These are phyloP conservation scores for Mylabris phalerata DNA, from an alignment of 1,140 invertebrate genomes.

Conservation along the genomic window DNA sequence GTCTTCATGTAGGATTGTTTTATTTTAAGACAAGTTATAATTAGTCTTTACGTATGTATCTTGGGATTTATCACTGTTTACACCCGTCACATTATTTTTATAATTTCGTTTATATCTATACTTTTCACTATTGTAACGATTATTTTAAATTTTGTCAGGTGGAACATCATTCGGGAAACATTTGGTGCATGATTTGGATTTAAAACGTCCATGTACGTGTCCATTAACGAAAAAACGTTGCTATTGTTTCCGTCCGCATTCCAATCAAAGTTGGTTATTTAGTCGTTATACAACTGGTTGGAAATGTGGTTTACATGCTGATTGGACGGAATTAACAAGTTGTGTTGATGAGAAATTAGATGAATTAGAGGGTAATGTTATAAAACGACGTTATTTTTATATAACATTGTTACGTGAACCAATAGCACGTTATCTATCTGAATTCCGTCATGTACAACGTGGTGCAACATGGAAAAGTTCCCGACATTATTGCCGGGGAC, in stretches of 20 bases:
- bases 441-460: constrained; percentile 75
- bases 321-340: constrained; percentile 93
- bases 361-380: constrained; percentile 72
- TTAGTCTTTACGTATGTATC: too few relatives aligned
- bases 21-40: too few relatives aligned
- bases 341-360: constrained; percentile 84
- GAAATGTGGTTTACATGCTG: constrained; percentile 97
- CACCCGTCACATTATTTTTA: too few relatives aligned
- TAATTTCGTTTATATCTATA: too few relatives aligned
- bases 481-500: constrained; percentile 80
- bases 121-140: too few relatives aligned
- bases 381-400: constrained; percentile 88
- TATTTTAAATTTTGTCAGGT: constrained; percentile 42
- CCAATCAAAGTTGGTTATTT: constrained; percentile 93
- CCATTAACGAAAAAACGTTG: constrained; percentile 76
- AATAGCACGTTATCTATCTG: constrained; percentile 52
- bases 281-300: constrained; percentile 97
- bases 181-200: constrained; percentile 86
- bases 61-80: too few relatives aligned
- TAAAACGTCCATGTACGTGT: constrained; percentile 80
- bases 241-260: constrained; percentile 85
- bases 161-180: constrained; percentile 93
- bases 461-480: constrained; percentile 96
- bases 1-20: too few relatives aligned
- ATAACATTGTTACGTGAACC: constrained; percentile 93